Evolutionary conservation across 2,888 invertebrate species (phyloP), one percentile per base, ranked within the genome.

Genomic region (Cheilosia soror): DNA sequence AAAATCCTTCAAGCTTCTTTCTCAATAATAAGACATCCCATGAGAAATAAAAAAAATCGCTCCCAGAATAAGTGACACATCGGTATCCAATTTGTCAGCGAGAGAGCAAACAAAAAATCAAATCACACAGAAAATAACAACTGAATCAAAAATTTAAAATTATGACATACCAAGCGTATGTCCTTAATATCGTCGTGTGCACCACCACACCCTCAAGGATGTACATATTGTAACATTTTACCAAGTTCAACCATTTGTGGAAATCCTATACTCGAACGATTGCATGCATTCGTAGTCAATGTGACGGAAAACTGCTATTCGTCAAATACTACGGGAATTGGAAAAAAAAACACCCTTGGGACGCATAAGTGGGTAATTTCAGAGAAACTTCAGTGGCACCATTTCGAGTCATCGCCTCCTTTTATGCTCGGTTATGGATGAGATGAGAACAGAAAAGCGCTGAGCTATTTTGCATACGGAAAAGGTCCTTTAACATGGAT

Each of bases 251-350:
- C 58, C 71, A 47, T 33, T 69, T 57, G 57, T 13, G 58, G 49
- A 49, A 72, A 60, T 51, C 51, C n/a, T 42, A 13, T 15, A 37
- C 25, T 72, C 71, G 60, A 71, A 37, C 60, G 71, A 40, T 51
- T 60, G 71, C 72, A 20, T 62, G 42, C 72, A 72, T 72, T 72
- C 62, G 62, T 9, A 40, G 13, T 40, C 62, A 62, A 60, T 71
- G 49, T 51, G 60, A 71, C 31, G 72, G 72, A 62, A 62, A 42
- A 51, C 40, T 60, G 51, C 31, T 7, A 62, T 62, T 51, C 42
- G 49, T 49, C 47, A 49, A 53, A 29, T 62, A 20, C 27, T 47
- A 7, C 15, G 40, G 29, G 9, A 47, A 47, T 49, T 29, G 37
- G 31, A 25, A 49, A 33, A 40, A 25, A 49, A 33, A 40, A 15